Evolutionary conservation across 2,113 vertebrate species (phyloP).

Genomic region (Thryonomys swinderianus): DNA sequence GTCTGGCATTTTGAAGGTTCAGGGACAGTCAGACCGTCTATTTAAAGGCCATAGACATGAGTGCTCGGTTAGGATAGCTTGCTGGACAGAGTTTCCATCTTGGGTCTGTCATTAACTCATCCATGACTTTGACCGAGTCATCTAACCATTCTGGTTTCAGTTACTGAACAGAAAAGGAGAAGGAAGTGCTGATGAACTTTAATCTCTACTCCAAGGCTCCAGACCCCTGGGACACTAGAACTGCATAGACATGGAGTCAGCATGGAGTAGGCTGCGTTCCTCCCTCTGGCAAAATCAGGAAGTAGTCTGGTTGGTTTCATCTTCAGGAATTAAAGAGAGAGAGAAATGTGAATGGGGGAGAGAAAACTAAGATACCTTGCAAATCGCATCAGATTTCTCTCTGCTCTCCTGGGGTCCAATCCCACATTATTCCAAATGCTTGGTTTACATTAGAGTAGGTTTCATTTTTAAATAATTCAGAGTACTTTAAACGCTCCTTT

Average conservation of each 20-base stretch:
- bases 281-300: not conserved
- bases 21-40: not conserved
- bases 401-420: constrained; percentile 26
- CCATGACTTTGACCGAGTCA: not conserved
- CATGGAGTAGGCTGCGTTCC: not conserved
- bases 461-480: constrained; percentile 67
- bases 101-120: not conserved
- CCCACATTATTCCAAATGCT: constrained; percentile 50
- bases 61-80: not conserved
- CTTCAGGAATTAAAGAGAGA: constrained; percentile 35
- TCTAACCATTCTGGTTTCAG: not conserved
- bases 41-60: not conserved
- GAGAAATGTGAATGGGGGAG: not conserved
- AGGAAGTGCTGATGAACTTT: not conserved
- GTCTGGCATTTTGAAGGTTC: not conserved
- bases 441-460: constrained; percentile 8
- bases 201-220: not conserved
- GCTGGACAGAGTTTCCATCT: not conserved
- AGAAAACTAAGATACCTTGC: not conserved
- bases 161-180: not conserved
- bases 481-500: constrained; percentile 13
- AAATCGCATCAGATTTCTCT: constrained; percentile 28
- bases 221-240: not conserved
- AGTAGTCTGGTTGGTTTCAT: constrained; percentile 22
- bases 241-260: not conserved